Base-by-base conservation (phyloP, 2,888 invertebrate species). In the Caenorhabditis sp. region DNA sequence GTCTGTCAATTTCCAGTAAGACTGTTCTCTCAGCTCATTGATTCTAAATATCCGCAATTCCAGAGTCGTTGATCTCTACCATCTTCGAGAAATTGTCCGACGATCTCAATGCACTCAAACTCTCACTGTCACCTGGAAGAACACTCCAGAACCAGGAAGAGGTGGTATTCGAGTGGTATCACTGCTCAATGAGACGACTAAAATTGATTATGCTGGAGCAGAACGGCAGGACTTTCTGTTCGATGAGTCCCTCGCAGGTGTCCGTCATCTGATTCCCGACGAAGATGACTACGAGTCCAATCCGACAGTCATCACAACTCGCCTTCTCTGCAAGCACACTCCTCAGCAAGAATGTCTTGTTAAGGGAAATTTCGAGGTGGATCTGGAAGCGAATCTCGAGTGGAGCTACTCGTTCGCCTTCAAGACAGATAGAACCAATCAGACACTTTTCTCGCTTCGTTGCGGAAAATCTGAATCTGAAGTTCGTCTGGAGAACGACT, bases 1-100 rank as follows among this genome's bases (percentile, higher is more conserved):
- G 62, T 83, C 81, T 26, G 83, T 83, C 44, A 83, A 83, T 50
- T 85, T 82, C 32, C 85, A 85, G 85, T 85, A n/a, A 81, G 85
- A 40, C 13, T 79, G 37, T 55, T 8, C n/a, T 11, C 50, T 64
- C 85, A 84, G 79, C 56, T 84, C 4, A 56, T 50, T 13, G 86
- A 86, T 37, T 47, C 85, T 1, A 77, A 65, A 32, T 80, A 82
- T 58, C 72, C 85, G 1, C 79, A 77, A 22, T n/a, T n/a, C 50
- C 67, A 86, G 86, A 80, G 61, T 84, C 4, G 56, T 50, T 13
- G 86, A 86, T 37, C 53, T 86, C 4, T 80, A 65, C 40, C 81
- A 82, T 58, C 72, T 86, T 1, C 79, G 80, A 22, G 86, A 86
- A 65, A 9, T 83, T 9, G 70, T 86, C 4, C 56, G 80, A 20